Base-by-base conservation (phyloP, 2,888 invertebrate genomes). In the Macrosiphum euphorbiae region DNA sequence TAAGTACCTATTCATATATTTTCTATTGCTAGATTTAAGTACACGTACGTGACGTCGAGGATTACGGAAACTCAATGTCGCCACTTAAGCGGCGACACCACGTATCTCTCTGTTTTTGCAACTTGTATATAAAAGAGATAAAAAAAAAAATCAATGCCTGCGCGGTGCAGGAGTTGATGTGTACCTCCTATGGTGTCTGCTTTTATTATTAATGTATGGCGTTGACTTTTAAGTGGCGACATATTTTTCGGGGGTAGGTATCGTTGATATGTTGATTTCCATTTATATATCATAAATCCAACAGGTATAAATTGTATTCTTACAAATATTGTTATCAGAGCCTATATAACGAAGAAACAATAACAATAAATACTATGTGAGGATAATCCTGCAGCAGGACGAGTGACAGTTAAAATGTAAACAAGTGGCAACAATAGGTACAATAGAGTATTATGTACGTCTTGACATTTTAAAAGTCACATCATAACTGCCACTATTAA, bases 371-470 rank as follows among this genome's bases (percentile, higher is more conserved):
- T 24, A 24, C 7, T 78, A 35, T 35, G 78, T 35, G 67, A n/a
- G n/a, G 67, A 67, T 67, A 67, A 67, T 67, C 67, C 67, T 67
- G n/a, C 67, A 67, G n/a, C n/a, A 67, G n/a, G n/a, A 67, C n/a
- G 8, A 67, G 67, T n/a, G 35, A 78, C 78, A 35, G 35, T 78
- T 35, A 8, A 35, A 78, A 35, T 35, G 35, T 3, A 78, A 20
- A 35, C 35, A 35, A 78, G 35, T 78, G 78, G 35, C 78, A 13
- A 67, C 67, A 78, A 35, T 78, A 58, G 24, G 7, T 5, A 35
- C 24, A 78, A 52, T 52, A 52, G 52, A 52, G 55, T 20, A 55
- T 55, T 55, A 20, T 55, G 20, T 55, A 3, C 55, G 16, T 78
- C 20, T 35, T 78, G 78, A 78, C 20, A 8, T 78, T 41, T 78